Percentiles rank a stretch among this genome's conserved stretches.
Conservation (phyloP, 2,888 invertebrate species). For the Amphipoea oculea region DNA sequence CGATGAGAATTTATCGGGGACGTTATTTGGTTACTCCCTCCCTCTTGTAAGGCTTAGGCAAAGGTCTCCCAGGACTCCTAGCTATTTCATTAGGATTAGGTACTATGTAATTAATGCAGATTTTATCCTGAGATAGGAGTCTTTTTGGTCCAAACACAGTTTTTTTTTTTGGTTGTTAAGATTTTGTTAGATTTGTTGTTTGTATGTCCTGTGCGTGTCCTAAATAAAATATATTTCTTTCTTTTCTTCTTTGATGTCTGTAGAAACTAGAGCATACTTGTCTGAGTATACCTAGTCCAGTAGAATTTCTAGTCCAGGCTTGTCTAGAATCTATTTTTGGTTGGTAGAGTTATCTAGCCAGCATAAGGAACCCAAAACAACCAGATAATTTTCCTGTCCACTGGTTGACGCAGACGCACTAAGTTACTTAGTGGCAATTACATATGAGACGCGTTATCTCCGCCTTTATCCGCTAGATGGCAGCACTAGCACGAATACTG, state of each 20-base stretch:
- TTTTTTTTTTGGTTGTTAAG: no score
- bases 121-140: no score
- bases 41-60: not conserved
- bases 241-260: not conserved
- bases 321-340: not conserved
- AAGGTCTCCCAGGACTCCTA: no score
- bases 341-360: not conserved
- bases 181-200: no score
- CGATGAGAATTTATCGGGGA: not conserved
- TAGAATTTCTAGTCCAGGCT: not conserved
- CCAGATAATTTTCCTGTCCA: conserved; percentile 71
- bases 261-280: not conserved
- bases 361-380: conserved; percentile 51
- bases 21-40: not conserved
- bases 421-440: conserved; percentile 69
- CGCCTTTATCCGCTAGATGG: conserved; percentile 59
- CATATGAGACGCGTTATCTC: conserved; percentile 60
- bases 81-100: not conserved
- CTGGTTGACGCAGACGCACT: conserved; percentile 63
- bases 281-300: not conserved
- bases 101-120: not conserved
- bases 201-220: no score
- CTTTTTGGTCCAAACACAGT: no score
- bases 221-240: no score
- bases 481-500: conserved; percentile 35